Evolutionary conservation across 2,888 invertebrate species (phyloP).

Genomic region (Drosophila fungiperda): DNA sequence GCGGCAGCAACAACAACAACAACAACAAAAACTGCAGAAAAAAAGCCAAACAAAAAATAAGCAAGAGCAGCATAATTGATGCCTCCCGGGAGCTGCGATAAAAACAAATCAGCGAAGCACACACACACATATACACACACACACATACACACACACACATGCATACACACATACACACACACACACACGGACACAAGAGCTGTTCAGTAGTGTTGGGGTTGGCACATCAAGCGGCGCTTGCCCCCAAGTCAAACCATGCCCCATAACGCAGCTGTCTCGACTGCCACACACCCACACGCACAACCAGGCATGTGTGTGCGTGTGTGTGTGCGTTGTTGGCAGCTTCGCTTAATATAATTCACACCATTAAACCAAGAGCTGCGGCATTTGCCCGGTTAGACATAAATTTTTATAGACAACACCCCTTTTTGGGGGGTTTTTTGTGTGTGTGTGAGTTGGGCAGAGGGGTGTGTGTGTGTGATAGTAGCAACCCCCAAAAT

Average conservation of each 20-base stretch:
- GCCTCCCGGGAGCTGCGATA: conserved; percentile 79
- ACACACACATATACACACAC: conserved; percentile 47
- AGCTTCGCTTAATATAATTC: conserved; percentile 75
- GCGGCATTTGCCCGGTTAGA: conserved; percentile 74
- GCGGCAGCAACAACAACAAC: conserved; percentile 20
- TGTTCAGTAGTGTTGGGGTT: conserved; percentile 18
- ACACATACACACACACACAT: conserved; percentile 23
- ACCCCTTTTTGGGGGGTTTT: conserved; percentile 45
- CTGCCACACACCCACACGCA: conserved; percentile 25
- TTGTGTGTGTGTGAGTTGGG: neutral
- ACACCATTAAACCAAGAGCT: conserved; percentile 81
- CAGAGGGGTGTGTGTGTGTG: neutral
- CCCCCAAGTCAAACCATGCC: conserved; percentile 28
- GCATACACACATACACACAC: too few relatives aligned
- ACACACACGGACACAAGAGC: neutral
- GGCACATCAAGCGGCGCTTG: conserved; percentile 34
- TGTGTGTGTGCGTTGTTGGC: conserved; percentile 40
- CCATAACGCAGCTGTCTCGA: conserved; percentile 54
- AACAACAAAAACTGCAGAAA: neutral
- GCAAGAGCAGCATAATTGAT: conserved; percentile 72
- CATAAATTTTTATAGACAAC: conserved; percentile 79
- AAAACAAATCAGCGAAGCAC: conserved; percentile 75
- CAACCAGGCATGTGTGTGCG: neutral
- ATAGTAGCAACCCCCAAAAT: conserved; percentile 18
- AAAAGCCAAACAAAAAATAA: conserved; percentile 17